These are phyloP conservation scores for Xylophagus ater DNA, from an alignment of 2,888 invertebrate genomes.

Conservation along the genomic window DNA sequence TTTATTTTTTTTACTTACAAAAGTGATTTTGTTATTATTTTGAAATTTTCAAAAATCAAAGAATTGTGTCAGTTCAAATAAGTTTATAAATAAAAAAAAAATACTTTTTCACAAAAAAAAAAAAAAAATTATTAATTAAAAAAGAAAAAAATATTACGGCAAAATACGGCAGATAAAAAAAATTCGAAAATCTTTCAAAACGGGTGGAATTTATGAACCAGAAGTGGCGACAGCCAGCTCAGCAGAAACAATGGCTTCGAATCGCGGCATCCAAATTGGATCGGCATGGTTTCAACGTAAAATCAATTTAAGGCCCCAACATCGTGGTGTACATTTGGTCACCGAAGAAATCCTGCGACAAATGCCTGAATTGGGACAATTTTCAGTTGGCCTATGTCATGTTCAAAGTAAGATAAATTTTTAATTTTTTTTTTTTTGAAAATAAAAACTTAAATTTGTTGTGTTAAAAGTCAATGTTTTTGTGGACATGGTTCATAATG, in stretches of 20 bases:
- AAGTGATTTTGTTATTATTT: too few species aligned
- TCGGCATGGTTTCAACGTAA: slow-evolving; percentile 98
- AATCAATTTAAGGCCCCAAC: slow-evolving; percentile 90
- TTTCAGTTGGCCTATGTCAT: slow-evolving; percentile 91
- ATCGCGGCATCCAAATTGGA: slow-evolving; percentile 84
- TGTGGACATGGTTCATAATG: too few species aligned
- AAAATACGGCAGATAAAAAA: slow-evolving; percentile 13
- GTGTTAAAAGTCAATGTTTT: too few species aligned
- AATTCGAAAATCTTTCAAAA: slow-evolving; percentile 20
- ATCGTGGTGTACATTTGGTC: slow-evolving; percentile 92
- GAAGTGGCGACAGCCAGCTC: slow-evolving; percentile 26
- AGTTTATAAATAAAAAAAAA: too few species aligned
- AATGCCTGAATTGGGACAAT: slow-evolving; percentile 87
- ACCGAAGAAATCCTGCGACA: slow-evolving; percentile 92
- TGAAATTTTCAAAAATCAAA: too few species aligned
- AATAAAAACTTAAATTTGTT: neutral
- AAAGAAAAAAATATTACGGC: slow-evolving; percentile 7
- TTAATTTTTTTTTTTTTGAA: neutral
- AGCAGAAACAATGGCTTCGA: slow-evolving; percentile 41
- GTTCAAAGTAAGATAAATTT: slow-evolving; percentile 76
- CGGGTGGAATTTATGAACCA: slow-evolving; percentile 24
- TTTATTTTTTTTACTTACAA: too few species aligned
- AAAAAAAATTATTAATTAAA: too few species aligned
- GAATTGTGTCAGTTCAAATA: too few species aligned
- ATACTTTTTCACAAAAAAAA: too few species aligned